Evolutionary conservation across 2,888 invertebrate species (phyloP), one percentile per base, ranked within the genome.

Genomic region (Craniophora ligustri): DNA sequence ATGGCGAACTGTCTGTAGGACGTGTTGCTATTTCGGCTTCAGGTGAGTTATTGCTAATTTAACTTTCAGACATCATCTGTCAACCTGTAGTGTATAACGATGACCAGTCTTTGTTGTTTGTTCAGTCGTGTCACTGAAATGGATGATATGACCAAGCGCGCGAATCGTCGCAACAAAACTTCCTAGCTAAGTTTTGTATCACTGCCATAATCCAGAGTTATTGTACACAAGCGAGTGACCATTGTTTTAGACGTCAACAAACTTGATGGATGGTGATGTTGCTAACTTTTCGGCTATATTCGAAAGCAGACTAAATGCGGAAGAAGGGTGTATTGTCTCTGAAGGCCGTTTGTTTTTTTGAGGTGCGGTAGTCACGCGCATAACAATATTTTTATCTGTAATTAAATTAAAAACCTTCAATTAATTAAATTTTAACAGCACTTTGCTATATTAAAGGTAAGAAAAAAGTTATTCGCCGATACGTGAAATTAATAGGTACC

Each of bases 181-280:
- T 16, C 40, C n/a, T 3, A 16, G 36, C n/a, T 19, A 28, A n/a
- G 39, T 53, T 66, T 44, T 38, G 34, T 41, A 26, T 40, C 38
- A 13, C 8, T n/a, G 28, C 21, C 45, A 36, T 39, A 54, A 58
- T 60, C 46, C 55, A 15, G 50, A 58, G 53, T 50, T 76, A 63
- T 61, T 72, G 56, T 60, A 51, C 47, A 42, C 51, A 71, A 48
- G 48, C 69, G 75, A 75, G 71, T 77, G 76, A 72, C 78, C 78
- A 84, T 85, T 87, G 84, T 87, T 64, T 75, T 68, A 69, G 67
- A 72, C 76, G 87, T 81, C 85, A 68, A 68, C 75, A 47, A 49
- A 56, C 73, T 80, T 87, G 87, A 88, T 82, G 77, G 79, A 88
- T 86, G 84, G 75, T n/a, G n/a, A n/a, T 76, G 77, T 72, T 55